Evolutionary conservation across 1,140 invertebrate genomes (phyloP).

Genomic region (Diachasmimorpha longicaudata): DNA sequence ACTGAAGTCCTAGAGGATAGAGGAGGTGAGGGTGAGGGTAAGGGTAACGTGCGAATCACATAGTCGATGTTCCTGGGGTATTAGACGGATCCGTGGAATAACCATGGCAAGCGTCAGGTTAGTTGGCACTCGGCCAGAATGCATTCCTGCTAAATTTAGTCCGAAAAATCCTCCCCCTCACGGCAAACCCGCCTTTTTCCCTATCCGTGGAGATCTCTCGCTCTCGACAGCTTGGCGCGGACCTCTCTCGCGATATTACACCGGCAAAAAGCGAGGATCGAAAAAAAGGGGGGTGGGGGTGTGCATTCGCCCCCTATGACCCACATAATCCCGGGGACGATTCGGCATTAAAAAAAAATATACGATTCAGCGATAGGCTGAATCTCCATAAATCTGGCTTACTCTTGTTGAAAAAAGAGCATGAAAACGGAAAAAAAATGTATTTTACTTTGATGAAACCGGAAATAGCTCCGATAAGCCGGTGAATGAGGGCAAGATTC

Average conservation of each 20-base stretch:
- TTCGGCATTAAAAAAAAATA: conserved; percentile 18
- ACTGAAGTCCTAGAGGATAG: neutral
- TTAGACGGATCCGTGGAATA: neutral
- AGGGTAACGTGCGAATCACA: neutral
- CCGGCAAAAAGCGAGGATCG: neutral
- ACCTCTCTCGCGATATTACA: conserved; percentile 25
- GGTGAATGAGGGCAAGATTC: neutral
- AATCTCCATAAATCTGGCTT: conserved; percentile 11
- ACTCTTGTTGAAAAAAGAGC: neutral
- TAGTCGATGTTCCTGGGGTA: neutral
- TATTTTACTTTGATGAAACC: conserved; percentile 2
- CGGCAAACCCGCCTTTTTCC: neutral
- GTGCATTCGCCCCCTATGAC: conserved; percentile 21
- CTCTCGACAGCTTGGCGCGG: conserved; percentile 29
- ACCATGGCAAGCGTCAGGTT: neutral
- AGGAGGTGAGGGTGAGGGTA: too few relatives aligned
- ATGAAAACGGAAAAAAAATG: neutral
- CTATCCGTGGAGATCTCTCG: conserved; percentile 20
- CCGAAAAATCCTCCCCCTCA: neutral
- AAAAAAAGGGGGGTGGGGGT: conserved; percentile 7
- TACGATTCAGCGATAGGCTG: conserved; percentile 17
- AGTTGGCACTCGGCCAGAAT: neutral
- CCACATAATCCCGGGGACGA: conserved; percentile 28
- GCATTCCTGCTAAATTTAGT: neutral
- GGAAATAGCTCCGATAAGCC: neutral